These are phyloP conservation scores for Tuta absoluta DNA, from an alignment of 2,888 invertebrate species.

Conservation along the genomic window DNA sequence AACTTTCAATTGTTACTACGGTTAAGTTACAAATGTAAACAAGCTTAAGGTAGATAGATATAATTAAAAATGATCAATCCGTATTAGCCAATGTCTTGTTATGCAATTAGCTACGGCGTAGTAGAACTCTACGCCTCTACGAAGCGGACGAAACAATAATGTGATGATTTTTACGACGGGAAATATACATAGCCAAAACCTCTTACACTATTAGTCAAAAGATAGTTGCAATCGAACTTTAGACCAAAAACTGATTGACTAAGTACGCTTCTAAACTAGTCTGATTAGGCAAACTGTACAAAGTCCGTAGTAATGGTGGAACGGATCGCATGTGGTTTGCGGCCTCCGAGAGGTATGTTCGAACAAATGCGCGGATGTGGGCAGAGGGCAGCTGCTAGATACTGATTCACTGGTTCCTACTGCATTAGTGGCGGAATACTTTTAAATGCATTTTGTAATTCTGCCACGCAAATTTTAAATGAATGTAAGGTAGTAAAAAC, in stretches of 20 bases:
- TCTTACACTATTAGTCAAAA: too few species aligned
- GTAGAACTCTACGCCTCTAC: too few species aligned
- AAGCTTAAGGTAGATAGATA: not conserved
- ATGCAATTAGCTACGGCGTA: not conserved
- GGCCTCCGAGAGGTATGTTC: slow-evolving; percentile 25
- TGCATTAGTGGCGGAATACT: not conserved
- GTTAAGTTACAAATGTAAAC: not conserved
- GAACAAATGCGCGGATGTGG: slow-evolving; percentile 27
- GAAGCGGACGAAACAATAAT: too few species aligned
- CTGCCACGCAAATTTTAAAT: too few species aligned
- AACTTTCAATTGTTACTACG: too few species aligned
- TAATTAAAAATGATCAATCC: not conserved
- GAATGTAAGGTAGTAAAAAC: too few species aligned
- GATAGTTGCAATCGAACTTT: too few species aligned
- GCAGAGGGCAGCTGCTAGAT: not conserved
- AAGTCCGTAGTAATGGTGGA: slow-evolving; percentile 16
- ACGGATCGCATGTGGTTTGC: slow-evolving; percentile 30
- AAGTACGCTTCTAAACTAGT: not conserved
- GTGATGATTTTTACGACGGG: too few species aligned
- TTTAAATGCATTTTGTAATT: slow-evolving; percentile 1
- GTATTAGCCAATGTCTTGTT: not conserved
- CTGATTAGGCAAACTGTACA: slow-evolving; percentile 5
- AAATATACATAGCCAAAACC: too few species aligned
- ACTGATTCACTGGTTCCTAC: slow-evolving; percentile 12
- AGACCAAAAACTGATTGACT: too few species aligned